Evolutionary conservation across 1,140 invertebrate genomes (phyloP).

Genomic region (Lepidurus arcticus): DNA sequence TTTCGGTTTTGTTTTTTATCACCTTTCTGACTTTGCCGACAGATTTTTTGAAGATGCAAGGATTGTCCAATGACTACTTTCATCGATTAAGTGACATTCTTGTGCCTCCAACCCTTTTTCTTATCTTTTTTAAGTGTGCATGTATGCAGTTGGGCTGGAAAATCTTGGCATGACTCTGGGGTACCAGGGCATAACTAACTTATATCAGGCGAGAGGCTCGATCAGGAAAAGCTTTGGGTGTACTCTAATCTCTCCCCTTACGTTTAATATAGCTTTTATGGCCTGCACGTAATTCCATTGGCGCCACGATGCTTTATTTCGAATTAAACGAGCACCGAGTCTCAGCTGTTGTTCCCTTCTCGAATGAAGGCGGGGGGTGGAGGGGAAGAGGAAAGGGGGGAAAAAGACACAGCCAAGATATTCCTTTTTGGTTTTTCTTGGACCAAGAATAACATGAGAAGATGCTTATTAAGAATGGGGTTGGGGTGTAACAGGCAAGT

Average conservation of each 20-base stretch:
- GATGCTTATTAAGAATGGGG: not conserved
- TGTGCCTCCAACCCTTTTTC: not conserved
- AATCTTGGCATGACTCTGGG: not conserved
- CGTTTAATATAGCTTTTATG: not conserved
- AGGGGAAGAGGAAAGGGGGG: not conserved
- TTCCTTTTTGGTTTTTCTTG: not conserved
- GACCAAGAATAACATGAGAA: not conserved
- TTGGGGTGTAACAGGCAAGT: not conserved
- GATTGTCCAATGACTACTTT: conserved; percentile 5
- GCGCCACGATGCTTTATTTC: not conserved
- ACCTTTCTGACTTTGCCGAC: not conserved
- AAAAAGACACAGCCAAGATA: not conserved
- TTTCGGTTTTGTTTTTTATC: not conserved
- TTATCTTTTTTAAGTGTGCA: not conserved
- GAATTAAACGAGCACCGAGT: not conserved
- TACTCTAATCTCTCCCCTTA: not conserved
- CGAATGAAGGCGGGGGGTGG: not conserved
- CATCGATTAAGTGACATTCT: not conserved
- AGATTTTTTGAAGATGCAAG: not conserved
- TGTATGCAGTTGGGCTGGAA: not conserved
- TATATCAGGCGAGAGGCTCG: not conserved
- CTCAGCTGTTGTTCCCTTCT: conserved; percentile 18
- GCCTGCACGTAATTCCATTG: not conserved
- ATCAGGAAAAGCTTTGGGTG: not conserved
- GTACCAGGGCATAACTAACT: not conserved